Evolutionary conservation across 2,888 invertebrate species (phyloP), one percentile per base, ranked within the genome.

Genomic region (Hemithea aestivaria): DNA sequence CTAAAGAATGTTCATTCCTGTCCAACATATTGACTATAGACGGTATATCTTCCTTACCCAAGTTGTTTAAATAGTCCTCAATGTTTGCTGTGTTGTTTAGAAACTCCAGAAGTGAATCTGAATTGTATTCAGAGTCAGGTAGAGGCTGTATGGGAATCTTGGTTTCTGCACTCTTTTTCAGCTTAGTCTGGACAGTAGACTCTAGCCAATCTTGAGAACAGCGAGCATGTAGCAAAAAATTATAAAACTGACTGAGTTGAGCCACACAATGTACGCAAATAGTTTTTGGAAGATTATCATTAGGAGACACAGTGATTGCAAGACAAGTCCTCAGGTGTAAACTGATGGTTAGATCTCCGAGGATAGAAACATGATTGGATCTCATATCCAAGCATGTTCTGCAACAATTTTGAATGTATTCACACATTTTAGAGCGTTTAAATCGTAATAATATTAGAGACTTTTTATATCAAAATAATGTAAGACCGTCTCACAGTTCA

Each of bases 131-230:
- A 0, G 82, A 84, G 52, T 84, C 84, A 0, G 85, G 84, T 23
- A 85, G 51, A 0, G 85, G 85, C 45, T 83, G 83, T n/a, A 85
- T 57, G 2, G 66, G 62, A 6, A 66, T 67, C 66, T 82, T 85
- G 1, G 54, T 57, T 56, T 82, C 82, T 1, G 53, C 33, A 0
- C 56, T 45, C 45, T 79, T 85, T 49, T 73, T 79, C 1, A 54
- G 39, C 41, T 73, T 78, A 27, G 72, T 74, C 32, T 78, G 71
- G 1, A 78, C 2, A 7, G 72, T 62, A 7, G 82, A 73, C 45
- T 83, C 80, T 1, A 87, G 56, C 84, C 85, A 84, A 48, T 84
- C 80, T 66, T 84, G 80, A 1, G 85, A 85, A 52, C 75, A 82
- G 8, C 80, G 77, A 7, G 85, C 82, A 26, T 79, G 81, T 7